Evolutionary conservation across 1,140 invertebrate genomes (phyloP).

Genomic region (Trichonephila clavata): DNA sequence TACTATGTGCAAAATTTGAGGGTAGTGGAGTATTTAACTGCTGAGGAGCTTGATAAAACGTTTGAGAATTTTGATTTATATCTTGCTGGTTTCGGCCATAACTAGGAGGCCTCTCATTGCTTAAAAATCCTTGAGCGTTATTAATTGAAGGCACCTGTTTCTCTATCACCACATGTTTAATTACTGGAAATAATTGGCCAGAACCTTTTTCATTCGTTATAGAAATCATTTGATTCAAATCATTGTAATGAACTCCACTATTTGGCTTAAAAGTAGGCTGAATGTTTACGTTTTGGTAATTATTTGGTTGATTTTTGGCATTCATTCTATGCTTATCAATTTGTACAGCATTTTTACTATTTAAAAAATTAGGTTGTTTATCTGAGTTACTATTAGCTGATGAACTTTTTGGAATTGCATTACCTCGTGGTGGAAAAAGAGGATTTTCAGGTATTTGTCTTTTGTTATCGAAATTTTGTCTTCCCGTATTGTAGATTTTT

Average conservation of each 20-base stretch:
- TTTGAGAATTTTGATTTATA: background rate
- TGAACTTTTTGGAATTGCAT: background rate
- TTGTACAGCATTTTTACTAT: background rate
- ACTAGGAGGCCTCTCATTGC: background rate
- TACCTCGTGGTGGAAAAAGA: constrained; percentile 40
- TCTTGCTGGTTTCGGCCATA: background rate
- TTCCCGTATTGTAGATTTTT: background rate
- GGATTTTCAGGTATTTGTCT: constrained; percentile 43
- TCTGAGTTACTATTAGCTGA: background rate
- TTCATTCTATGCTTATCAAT: background rate
- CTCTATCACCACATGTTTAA: constrained; percentile 44
- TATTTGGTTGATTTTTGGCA: background rate
- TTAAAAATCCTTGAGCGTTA: background rate
- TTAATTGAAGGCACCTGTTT: background rate
- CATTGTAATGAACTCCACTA: background rate
- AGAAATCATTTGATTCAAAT: background rate
- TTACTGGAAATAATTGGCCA: constrained; percentile 31
- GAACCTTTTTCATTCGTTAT: constrained; percentile 21
- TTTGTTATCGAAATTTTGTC: background rate
- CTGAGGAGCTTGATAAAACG: background rate
- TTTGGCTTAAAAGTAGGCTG: background rate
- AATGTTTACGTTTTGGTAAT: background rate
- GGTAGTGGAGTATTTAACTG: background rate
- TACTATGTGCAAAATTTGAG: background rate
- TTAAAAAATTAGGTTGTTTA: background rate